Evolutionary conservation across 2,797 vertebrate species (phyloP), one percentile per base, ranked within the genome.

Genomic region (Phoebastria nigripes): DNA sequence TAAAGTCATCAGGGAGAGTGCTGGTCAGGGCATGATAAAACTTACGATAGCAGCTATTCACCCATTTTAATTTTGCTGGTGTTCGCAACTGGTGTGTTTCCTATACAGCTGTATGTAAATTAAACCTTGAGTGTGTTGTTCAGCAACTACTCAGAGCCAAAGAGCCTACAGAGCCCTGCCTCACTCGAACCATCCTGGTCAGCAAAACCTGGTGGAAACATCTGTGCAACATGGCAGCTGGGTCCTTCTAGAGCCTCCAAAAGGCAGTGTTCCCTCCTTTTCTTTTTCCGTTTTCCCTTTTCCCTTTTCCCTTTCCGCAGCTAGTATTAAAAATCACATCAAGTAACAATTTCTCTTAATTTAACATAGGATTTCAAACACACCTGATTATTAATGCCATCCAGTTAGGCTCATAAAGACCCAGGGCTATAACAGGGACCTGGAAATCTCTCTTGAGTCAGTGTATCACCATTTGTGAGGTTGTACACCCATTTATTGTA

Each of bases 1-100:
- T 83, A 56, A 96, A 96, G 79, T 90, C 70, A 71, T 82, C 89
- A 92, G 81, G 66, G 81, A 92, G 44, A 85, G 8, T 70, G 73
- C 16, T 82, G 77, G 80, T 90, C 73, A 89, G 55, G 24, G 51
- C 21, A 82, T 76, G 42, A 76, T 80, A 93, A 94, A 95, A 87
- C 14, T 70, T 84, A 24, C 0, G 13, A 16, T 8, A 85, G 77
- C 46, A 91, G n/a, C 28, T 85, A 72, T 62, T 78, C 20, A 18
- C 29, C 35, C 52, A 42, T 61, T 92, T 82, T 66, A 52, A 52
- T 82, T 90, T 88, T 56, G 22, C 42, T 54, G 11, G 7, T 88
- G 19, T 47, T 90, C 0, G 5, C 33, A 82, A 14, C 33, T 12
- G 18, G 14, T 66, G 11, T 72, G 8, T 33, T 74, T 82, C 52